Evolutionary conservation across 1,140 invertebrate species (phyloP), one percentile per base, ranked within the genome.

Genomic region (Danaus melanippus): DNA sequence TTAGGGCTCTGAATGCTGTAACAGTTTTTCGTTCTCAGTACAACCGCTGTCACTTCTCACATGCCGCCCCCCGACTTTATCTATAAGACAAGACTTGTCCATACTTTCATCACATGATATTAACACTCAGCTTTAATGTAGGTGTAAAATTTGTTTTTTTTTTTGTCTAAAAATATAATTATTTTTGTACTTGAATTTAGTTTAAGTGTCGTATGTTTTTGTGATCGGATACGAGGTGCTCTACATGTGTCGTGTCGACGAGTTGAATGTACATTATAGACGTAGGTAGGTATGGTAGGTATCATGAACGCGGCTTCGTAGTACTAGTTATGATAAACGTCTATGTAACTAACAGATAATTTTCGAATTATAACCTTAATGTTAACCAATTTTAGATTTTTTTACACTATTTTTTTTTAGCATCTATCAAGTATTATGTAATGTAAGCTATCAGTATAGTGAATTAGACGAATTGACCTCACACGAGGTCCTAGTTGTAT

Each of bases 71-170:
- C 21, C 21, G 21, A 32, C 21, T 32, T 32, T 32, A 32, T 8
- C 21, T 32, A 32, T 56, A 56, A 43, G 53, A 39, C 32, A 48
- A 21, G 53, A 43, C 43, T 52, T 54, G 64, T 9, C 47, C 12
- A 60, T 58, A 43, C 53, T 67, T 66, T 55, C 62, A 69, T 71
- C 73, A 67, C 66, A 71, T 40, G 64, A 73, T 70, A 70, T 75
- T 75, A 71, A 70, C 65, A 69, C 46, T 64, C 77, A 81, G 80
- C 80, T 84, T 84, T 84, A 84, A 81, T 61, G 60, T 82, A 79
- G 74, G 41, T 71, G 62, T 76, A 76, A 69, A 69, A 61, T 78
- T 54, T 21, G 49, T 59, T 77, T 74, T 64, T 69, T 74, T 75
- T 74, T 76, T 67, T 32, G 5, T 32, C 6, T 0, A 32, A 32